A percentile compares a stretch with the other conserved stretches of the same genome.
Evolutionary conservation across 2,888 invertebrate species (phyloP).

Genomic region (Plagodis pulveraria): DNA sequence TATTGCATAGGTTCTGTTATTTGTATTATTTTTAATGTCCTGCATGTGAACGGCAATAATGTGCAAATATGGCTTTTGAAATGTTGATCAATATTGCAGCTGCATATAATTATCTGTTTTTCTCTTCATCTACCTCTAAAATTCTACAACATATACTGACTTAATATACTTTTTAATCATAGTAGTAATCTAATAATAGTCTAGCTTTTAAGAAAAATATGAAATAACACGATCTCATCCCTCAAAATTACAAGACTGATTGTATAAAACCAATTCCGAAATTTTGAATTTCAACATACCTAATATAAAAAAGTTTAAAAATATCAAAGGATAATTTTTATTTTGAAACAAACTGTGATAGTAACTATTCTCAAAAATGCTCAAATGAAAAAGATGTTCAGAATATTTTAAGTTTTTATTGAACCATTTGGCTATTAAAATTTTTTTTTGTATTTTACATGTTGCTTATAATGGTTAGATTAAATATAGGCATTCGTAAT

Average conservation of each 20-base stretch:
- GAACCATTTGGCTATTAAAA: slow-evolving; percentile 15
- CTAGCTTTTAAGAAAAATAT: slow-evolving; percentile 6
- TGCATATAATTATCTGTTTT: background rate
- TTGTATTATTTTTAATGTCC: too few relatives aligned
- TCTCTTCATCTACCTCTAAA: slow-evolving; percentile 5
- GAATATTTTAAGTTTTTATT: slow-evolving; percentile 16
- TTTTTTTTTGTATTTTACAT: slow-evolving; percentile 13
- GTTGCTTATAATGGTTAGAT: slow-evolving; percentile 4
- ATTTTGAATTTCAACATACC: slow-evolving; percentile 31
- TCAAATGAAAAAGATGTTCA: slow-evolving; percentile 19
- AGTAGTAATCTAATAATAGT: slow-evolving; percentile 4
- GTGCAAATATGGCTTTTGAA: too few relatives aligned
- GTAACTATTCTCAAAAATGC: slow-evolving; percentile 13
- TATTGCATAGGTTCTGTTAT: too few relatives aligned
- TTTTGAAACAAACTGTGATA: slow-evolving; percentile 25
- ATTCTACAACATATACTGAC: background rate
- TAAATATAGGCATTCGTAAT: slow-evolving; percentile 8
- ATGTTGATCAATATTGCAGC: background rate
- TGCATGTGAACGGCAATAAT: too few relatives aligned
- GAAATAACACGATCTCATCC: slow-evolving; percentile 34
- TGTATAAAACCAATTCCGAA: slow-evolving; percentile 29
- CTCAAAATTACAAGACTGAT: slow-evolving; percentile 46
- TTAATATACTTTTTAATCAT: background rate
- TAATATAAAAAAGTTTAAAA: slow-evolving; percentile 20
- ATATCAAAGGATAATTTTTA: slow-evolving; percentile 10